Evolutionary conservation across 2,888 invertebrate species (phyloP).

Genomic region (Harpalus rufipes): DNA sequence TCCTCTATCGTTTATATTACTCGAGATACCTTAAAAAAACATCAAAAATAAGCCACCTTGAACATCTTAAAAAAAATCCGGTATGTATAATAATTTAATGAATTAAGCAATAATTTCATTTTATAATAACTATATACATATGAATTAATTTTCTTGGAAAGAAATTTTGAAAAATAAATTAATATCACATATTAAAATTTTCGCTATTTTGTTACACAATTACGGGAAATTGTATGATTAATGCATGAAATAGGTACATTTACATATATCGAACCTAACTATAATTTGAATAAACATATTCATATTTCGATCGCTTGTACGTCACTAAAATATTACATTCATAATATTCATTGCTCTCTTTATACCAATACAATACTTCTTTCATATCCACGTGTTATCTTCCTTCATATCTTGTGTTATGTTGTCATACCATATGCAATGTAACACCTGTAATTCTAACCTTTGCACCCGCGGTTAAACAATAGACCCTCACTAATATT

Average conservation of each 20-base stretch:
- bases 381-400: background rate
- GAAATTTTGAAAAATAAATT: too few relatives aligned
- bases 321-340: slow-evolving; percentile 10
- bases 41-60: too few relatives aligned
- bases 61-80: too few relatives aligned
- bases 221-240: slow-evolving; percentile 17
- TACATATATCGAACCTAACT: slow-evolving; percentile 36
- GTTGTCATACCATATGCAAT: slow-evolving; percentile 37
- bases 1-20: too few relatives aligned
- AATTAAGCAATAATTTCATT: too few relatives aligned
- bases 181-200: too few relatives aligned
- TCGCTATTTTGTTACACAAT: background rate
- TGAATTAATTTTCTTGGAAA: too few relatives aligned
- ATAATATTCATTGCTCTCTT: background rate
- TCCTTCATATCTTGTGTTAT: background rate
- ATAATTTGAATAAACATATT: slow-evolving; percentile 48
- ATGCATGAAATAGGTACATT: slow-evolving; percentile 22
- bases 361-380: slow-evolving; percentile 7
- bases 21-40: too few relatives aligned
- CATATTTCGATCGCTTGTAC: slow-evolving; percentile 35
- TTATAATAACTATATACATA: too few relatives aligned
- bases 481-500: background rate
- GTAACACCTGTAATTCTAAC: background rate
- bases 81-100: too few relatives aligned
- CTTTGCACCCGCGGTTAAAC: background rate